phyloP scores from a whole-genome alignment of 2,113 vertebrate genomes.

The Miniopterus natalensis region DNA sequence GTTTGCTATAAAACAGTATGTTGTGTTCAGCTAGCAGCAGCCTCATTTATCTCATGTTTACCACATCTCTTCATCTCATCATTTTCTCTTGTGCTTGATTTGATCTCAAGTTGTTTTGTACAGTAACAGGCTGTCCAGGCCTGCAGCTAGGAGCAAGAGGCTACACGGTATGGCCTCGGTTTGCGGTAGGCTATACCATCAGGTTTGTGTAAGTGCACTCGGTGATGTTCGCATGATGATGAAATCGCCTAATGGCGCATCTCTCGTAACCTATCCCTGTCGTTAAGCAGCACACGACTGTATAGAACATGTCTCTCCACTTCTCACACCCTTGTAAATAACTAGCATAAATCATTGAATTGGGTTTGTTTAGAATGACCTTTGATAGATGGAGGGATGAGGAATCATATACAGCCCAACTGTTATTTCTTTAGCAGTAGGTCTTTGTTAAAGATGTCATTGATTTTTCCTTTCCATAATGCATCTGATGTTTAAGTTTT shows the following conservation, averaged over 20 bases:
- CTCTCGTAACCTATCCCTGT: not conserved
- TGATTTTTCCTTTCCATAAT: constrained; percentile 49
- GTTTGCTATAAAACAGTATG: not conserved
- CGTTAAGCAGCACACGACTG: not conserved
- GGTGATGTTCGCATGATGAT: not conserved
- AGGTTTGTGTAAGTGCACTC: not conserved
- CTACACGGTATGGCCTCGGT: too few relatives aligned
- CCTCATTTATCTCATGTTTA: not conserved
- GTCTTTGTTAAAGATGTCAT: constrained; percentile 50
- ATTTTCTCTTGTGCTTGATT: not conserved
- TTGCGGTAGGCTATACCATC: not conserved
- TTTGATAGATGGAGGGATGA: constrained; percentile 3
- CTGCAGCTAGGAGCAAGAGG: not conserved
- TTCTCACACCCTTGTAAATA: not conserved
- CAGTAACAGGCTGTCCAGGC: not conserved
- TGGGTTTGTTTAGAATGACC: not conserved
- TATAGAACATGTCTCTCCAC: not conserved
- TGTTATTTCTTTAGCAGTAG: not conserved
- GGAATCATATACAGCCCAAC: not conserved
- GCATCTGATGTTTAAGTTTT: constrained; percentile 8
- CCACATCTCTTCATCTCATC: not conserved
- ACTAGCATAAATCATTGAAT: not conserved
- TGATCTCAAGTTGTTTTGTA: not conserved
- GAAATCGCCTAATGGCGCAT: not conserved
- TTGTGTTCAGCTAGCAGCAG: not conserved